Conservation (phyloP, 2,888 invertebrate genomes). For the Scelioninae gen. 1 region DNA sequence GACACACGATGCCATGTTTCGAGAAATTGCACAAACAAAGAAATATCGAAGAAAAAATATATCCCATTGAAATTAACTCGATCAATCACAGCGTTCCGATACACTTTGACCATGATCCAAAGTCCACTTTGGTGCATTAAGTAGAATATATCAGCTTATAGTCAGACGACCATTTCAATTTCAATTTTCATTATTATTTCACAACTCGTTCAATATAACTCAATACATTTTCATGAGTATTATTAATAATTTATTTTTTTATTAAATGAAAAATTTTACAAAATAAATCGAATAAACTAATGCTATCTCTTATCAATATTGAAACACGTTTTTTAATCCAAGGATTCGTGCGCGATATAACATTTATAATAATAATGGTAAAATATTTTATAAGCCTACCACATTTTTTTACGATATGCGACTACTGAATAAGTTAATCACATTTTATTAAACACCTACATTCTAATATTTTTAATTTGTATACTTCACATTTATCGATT, state of each 20-base stretch:
- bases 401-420: constrained; percentile 44
- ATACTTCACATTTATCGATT: neutral
- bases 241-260: neutral
- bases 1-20: constrained; percentile 50
- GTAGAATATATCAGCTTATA: constrained; percentile 54
- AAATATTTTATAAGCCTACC: constrained; percentile 44
- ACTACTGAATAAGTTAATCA: constrained; percentile 44
- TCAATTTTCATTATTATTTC: neutral
- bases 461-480: constrained; percentile 10
- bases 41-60: constrained; percentile 64
- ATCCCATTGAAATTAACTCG: constrained; percentile 29
- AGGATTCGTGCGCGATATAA: constrained; percentile 34
- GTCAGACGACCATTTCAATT: constrained; percentile 38
- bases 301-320: constrained; percentile 22
- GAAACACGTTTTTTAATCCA: constrained; percentile 26
- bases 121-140: constrained; percentile 41
- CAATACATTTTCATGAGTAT: neutral
- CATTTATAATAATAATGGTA: constrained; percentile 47
- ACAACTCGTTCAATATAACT: constrained; percentile 10
- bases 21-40: constrained; percentile 56
- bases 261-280: neutral
- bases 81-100: constrained; percentile 47
- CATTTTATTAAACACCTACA: constrained; percentile 39
- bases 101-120: constrained; percentile 39
- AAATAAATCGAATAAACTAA: constrained; percentile 10